Percentiles rank a stretch among this genome's conserved stretches.
These are phyloP conservation scores for Anguilla anguilla DNA, from an alignment of 2,797 vertebrate genomes.

Conservation along the genomic window DNA sequence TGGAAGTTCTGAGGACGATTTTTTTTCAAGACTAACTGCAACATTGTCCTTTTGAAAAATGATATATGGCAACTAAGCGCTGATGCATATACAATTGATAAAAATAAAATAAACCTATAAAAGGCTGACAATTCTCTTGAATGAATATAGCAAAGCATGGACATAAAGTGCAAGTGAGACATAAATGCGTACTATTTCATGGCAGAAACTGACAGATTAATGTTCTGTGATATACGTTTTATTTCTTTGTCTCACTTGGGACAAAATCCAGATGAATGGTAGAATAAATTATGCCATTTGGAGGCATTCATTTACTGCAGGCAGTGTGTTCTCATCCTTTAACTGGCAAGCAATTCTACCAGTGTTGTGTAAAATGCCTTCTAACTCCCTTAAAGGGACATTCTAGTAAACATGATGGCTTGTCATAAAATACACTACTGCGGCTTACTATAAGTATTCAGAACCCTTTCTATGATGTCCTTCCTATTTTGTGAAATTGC, in stretches of 20 bases:
- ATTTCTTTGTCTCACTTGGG: neutral
- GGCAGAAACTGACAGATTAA: constrained; percentile 10
- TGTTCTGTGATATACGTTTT: constrained; percentile 12
- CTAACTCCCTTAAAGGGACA: neutral
- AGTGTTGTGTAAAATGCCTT: neutral
- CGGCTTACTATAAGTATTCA: no score
- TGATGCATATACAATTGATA: neutral
- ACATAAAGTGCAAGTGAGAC: neutral
- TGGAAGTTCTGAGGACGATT: neutral
- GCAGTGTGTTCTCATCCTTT: neutral
- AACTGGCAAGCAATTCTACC: neutral
- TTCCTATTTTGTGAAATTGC: no score
- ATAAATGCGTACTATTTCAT: neutral
- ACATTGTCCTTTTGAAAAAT: neutral
- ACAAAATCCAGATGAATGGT: constrained; percentile 14
- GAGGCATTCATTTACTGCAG: neutral
- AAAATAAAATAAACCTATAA: neutral
- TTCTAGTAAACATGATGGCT: neutral
- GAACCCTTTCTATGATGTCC: no score
- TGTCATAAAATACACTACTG: no score
- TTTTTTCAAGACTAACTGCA: neutral
- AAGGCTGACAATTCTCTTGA: neutral
- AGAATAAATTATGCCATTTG: constrained; percentile 16
- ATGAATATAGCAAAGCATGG: neutral
- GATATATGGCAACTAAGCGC: neutral